Percentiles rank a stretch among this genome's conserved stretches.
These are phyloP conservation scores for Aplocera efformata DNA, from an alignment of 2,888 invertebrate genomes.

Conservation along the genomic window DNA sequence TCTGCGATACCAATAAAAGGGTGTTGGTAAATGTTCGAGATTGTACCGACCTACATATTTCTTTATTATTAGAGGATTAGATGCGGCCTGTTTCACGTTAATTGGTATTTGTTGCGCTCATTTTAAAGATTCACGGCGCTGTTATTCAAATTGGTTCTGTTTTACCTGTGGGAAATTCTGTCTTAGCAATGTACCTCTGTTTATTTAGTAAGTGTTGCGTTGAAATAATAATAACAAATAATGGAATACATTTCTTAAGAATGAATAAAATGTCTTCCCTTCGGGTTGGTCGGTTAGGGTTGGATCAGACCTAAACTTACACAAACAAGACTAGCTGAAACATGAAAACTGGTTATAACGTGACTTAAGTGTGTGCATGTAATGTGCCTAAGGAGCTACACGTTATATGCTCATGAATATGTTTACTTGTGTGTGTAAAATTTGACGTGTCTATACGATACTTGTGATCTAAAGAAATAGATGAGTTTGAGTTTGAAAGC, in stretches of 20 bases:
- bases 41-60: slow-evolving; percentile 35
- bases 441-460: too few species aligned
- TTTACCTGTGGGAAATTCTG: slow-evolving; percentile 22
- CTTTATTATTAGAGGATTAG: slow-evolving; percentile 38
- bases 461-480: too few species aligned
- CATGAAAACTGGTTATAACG: too few species aligned
- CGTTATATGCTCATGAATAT: too few species aligned
- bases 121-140: slow-evolving; percentile 43
- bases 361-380: too few species aligned
- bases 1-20: slow-evolving; percentile 29
- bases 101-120: slow-evolving; percentile 49
- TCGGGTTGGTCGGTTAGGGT: too few species aligned
- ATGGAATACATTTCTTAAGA: neutral
- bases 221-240: neutral
- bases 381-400: too few species aligned
- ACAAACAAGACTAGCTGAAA: too few species aligned
- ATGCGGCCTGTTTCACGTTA: slow-evolving; percentile 34
- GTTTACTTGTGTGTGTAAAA: too few species aligned
- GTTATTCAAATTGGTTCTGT: slow-evolving; percentile 21
- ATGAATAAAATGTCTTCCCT: too few species aligned
- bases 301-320: too few species aligned
- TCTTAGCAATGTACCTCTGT: slow-evolving; percentile 11
- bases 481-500: too few species aligned
- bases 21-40: slow-evolving; percentile 31
- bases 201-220: neutral